Conservation (phyloP, 2,888 invertebrate genomes). For the Ormyrus labotus region DNA sequence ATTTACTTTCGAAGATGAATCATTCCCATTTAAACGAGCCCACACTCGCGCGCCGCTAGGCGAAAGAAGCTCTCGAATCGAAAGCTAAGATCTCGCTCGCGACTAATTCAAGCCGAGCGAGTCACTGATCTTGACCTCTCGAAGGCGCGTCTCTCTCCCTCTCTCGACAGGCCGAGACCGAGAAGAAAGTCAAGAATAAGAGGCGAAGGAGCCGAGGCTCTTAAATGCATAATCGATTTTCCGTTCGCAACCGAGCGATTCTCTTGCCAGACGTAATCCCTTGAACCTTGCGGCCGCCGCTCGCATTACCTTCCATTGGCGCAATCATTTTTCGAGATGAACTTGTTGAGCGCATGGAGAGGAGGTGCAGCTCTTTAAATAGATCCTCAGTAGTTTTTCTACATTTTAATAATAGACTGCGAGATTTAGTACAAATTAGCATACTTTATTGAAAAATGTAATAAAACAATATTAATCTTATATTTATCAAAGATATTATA, state of each 20-base stretch:
- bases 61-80: too few relatives aligned
- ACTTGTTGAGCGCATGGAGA: too few relatives aligned
- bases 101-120: constrained; percentile 30
- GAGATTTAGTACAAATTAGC: too few relatives aligned
- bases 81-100: background rate
- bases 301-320: background rate
- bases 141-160: background rate
- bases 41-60: too few relatives aligned
- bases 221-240: constrained; percentile 38
- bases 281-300: background rate
- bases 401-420: too few relatives aligned
- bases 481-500: too few relatives aligned
- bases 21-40: too few relatives aligned
- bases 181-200: constrained; percentile 34
- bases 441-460: too few relatives aligned
- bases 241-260: background rate
- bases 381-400: too few relatives aligned
- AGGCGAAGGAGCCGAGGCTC: background rate
- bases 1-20: too few relatives aligned
- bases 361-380: too few relatives aligned
- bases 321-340: background rate
- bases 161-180: background rate
- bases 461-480: too few relatives aligned
- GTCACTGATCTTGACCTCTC: constrained; percentile 54
- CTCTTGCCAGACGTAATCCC: background rate